phyloP scores from a whole-genome alignment of 2,888 invertebrate species.

The Orgyia antiqua region DNA sequence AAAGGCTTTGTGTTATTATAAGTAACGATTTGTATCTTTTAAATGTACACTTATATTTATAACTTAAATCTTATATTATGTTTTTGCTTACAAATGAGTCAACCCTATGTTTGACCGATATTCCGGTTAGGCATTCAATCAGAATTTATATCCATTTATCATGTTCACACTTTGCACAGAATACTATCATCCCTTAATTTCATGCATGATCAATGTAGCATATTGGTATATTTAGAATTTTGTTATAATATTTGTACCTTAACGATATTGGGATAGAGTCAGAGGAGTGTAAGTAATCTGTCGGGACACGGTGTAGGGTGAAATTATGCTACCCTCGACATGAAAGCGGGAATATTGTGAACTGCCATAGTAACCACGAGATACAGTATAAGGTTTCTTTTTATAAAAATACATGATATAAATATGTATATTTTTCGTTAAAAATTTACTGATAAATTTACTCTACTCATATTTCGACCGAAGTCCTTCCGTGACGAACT shows the following conservation, averaged over 20 bases:
- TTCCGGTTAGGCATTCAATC: slow-evolving; percentile 14
- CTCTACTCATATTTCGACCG: no score
- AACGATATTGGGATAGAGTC: slow-evolving; percentile 35
- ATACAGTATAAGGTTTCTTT: slow-evolving; percentile 13
- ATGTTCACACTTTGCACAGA: slow-evolving; percentile 20
- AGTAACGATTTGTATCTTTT: no score
- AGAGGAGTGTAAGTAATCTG: slow-evolving; percentile 57
- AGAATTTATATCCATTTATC: slow-evolving; percentile 20
- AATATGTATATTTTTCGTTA: no score
- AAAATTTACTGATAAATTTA: no score
- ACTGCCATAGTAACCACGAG: slow-evolving; percentile 36
- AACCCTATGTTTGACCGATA: slow-evolving; percentile 9
- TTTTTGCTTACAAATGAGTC: no score
- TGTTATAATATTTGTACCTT: slow-evolving; percentile 43
- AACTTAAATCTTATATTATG: no score
- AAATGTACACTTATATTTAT: no score
- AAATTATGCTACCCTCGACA: slow-evolving; percentile 27
- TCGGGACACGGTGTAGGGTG: slow-evolving; percentile 42
- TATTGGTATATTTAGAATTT: slow-evolving; percentile 63
- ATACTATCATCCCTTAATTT: slow-evolving; percentile 46
- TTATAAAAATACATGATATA: background rate
- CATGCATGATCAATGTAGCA: slow-evolving; percentile 47
- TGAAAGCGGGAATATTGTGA: slow-evolving; percentile 12
- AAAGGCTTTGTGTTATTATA: no score
- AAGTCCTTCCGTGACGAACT: no score